Evolutionary conservation across 2,113 vertebrate genomes (phyloP).

Genomic region (Xenus cinereus): DNA sequence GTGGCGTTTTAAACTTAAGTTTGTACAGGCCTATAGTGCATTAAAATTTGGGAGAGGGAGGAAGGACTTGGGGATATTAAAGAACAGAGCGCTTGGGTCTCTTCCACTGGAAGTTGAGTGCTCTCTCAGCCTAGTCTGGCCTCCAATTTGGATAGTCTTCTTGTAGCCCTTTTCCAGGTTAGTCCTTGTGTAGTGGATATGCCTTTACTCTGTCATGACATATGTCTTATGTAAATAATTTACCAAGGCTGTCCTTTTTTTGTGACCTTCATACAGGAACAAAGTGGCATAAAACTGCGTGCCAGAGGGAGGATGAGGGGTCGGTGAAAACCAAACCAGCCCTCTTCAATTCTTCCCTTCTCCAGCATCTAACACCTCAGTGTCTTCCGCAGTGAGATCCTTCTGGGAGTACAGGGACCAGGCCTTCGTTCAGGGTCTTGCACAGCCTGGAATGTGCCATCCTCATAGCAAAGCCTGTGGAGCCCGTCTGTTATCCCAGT

Average conservation of each 20-base stretch:
- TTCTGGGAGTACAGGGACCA: neutral
- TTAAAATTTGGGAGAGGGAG: neutral
- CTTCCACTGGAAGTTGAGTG: neutral
- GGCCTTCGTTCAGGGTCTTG: neutral
- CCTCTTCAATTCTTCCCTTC: neutral
- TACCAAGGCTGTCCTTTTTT: neutral
- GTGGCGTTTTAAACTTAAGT: neutral
- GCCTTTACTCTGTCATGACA: neutral
- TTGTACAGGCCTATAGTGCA: neutral
- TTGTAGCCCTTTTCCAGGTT: neutral
- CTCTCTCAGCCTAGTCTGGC: neutral
- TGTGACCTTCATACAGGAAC: neutral
- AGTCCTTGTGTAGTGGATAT: neutral
- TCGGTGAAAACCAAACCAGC: neutral
- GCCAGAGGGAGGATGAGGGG: neutral
- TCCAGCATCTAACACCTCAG: neutral
- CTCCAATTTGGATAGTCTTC: neutral
- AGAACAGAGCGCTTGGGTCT: neutral
- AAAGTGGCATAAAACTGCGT: neutral
- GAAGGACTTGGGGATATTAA: neutral
- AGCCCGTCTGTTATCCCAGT: neutral
- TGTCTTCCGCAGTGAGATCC: neutral
- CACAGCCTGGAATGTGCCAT: neutral
- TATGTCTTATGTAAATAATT: neutral
- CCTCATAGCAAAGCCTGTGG: neutral